A percentile compares a stretch with the other conserved stretches of the same genome.
Conservation (phyloP, 2,888 invertebrate genomes). For the Dasypolia templi region DNA sequence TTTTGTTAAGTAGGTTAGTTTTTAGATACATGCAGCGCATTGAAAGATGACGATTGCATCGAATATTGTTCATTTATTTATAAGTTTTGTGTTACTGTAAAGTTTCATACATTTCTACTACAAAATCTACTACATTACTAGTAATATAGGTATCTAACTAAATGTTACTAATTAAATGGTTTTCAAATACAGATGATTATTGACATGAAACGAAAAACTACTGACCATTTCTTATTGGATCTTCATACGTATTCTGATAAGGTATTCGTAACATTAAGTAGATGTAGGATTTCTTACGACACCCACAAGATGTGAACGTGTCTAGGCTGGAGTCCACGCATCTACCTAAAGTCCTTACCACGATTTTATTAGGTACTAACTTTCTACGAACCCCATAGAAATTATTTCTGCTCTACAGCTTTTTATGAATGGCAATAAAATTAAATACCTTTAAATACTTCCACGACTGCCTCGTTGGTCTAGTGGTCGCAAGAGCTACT, state of each 20-base stretch:
- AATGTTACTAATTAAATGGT: neutral
- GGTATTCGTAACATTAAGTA: neutral
- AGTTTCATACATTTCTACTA: neutral
- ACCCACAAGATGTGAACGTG: neutral
- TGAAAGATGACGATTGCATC: neutral
- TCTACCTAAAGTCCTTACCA: neutral
- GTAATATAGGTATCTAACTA: neutral
- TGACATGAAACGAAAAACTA: neutral
- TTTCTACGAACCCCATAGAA: constrained; percentile 30
- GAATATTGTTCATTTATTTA: neutral
- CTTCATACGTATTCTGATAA: neutral
- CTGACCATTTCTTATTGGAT: neutral
- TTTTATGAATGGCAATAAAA: constrained; percentile 43
- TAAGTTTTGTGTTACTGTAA: neutral
- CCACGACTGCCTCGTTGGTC: too few species aligned
- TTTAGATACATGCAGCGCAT: neutral
- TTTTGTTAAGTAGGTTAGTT: constrained; percentile 8
- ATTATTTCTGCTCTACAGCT: constrained; percentile 39
- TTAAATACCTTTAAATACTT: too few species aligned
- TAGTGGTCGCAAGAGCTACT: too few species aligned
- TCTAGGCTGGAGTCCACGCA: neutral
- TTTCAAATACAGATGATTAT: neutral
- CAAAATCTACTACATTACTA: neutral
- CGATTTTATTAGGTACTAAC: constrained; percentile 52
- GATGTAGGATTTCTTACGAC: neutral